phyloP scores from a whole-genome alignment of 2,797 vertebrate species.

The Rhinatrema bivittatum region DNA sequence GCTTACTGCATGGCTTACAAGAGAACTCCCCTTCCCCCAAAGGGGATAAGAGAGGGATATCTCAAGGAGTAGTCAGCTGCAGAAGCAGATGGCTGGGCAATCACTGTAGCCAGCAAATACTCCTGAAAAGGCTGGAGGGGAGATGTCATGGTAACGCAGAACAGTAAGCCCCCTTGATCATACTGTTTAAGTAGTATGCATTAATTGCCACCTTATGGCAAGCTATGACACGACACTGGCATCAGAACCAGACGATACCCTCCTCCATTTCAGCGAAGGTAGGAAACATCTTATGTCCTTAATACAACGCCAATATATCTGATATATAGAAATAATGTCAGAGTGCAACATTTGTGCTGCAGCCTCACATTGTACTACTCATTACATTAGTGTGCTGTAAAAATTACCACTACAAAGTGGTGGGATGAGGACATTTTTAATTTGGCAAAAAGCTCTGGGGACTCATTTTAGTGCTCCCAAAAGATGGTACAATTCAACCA shows the following conservation, averaged over 20 bases:
- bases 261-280: too few species aligned
- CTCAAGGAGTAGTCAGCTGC: neutral
- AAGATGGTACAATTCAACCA: rapidly evolving
- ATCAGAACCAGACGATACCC: neutral
- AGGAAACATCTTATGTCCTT: too few species aligned
- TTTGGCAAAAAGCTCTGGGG: neutral
- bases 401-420: too few species aligned
- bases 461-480: neutral
- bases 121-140: neutral
- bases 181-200: neutral
- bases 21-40: too few species aligned
- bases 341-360: too few species aligned
- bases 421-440: neutral
- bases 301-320: too few species aligned
- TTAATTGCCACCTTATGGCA: neutral
- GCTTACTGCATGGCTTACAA: too few species aligned
- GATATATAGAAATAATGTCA: too few species aligned
- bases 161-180: neutral
- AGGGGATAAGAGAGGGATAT: neutral
- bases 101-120: neutral
- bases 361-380: too few species aligned
- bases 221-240: neutral
- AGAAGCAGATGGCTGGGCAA: conserved; percentile 21
- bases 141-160: conserved; percentile 3
- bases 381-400: too few species aligned